Conservation (phyloP, 1,140 invertebrate species). For the Calycopis cecrops region DNA sequence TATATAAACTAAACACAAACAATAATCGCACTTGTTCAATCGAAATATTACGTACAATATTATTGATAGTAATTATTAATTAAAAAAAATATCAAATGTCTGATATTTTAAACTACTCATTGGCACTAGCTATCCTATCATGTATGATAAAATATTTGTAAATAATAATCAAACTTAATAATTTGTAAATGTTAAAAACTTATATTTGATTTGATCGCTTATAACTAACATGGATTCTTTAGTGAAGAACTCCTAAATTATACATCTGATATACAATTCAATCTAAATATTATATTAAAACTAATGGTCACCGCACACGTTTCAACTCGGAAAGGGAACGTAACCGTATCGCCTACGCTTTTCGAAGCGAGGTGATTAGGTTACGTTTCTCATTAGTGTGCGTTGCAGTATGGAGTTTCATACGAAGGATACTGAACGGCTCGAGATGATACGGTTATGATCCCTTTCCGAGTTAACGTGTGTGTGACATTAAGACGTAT, state of each 20-base stretch:
- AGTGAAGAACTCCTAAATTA: neutral
- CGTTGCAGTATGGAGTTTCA: no score
- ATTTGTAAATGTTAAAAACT: constrained; percentile 8
- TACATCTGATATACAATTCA: constrained; percentile 8
- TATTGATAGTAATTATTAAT: constrained; percentile 6
- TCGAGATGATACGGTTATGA: no score
- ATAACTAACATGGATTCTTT: constrained; percentile 1
- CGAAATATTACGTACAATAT: constrained; percentile 10
- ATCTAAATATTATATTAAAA: neutral
- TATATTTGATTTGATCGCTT: constrained; percentile 6
- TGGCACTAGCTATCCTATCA: constrained; percentile 68
- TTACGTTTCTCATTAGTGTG: no score
- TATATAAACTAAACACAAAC: neutral
- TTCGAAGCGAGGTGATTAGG: no score
- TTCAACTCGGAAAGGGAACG: no score
- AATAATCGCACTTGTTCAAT: constrained; percentile 7
- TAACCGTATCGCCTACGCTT: no score
- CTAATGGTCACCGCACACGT: no score
- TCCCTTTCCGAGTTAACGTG: no score
- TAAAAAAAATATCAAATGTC: constrained; percentile 4
- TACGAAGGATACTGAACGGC: no score
- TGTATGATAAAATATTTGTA: constrained; percentile 35
- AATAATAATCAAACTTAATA: constrained; percentile 16
- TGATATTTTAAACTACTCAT: constrained; percentile 33
- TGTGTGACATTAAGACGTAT: no score